Evolutionary conservation across 2,113 vertebrate genomes (phyloP).

Genomic region (Archilochus colubris): DNA sequence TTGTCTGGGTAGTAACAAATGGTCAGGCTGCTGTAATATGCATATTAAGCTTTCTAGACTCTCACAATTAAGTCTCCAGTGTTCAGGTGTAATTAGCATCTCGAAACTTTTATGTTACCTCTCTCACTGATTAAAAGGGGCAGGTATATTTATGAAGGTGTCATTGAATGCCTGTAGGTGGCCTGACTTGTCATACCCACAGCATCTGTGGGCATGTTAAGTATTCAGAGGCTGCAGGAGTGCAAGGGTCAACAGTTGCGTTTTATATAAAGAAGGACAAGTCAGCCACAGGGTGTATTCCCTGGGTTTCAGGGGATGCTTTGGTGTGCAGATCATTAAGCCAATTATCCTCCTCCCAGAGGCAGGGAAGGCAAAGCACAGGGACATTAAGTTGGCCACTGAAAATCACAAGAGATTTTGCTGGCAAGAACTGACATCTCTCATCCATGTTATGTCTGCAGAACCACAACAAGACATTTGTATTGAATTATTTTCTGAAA

Average conservation of each 20-base stretch:
- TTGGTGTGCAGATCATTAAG: neutral
- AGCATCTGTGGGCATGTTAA: neutral
- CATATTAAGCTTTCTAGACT: rapidly evolving
- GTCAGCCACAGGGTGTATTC: neutral
- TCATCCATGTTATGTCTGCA: rapidly evolving
- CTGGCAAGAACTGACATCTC: neutral
- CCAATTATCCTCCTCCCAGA: neutral
- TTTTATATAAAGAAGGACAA: neutral
- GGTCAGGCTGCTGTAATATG: neutral
- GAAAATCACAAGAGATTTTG: neutral
- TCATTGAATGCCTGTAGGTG: rapidly evolving
- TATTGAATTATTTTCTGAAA: neutral
- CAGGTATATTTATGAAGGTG: neutral
- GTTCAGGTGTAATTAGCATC: neutral
- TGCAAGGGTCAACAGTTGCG: neutral
- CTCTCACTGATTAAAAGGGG: neutral
- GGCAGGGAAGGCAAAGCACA: neutral
- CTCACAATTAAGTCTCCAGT: neutral
- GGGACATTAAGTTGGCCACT: neutral
- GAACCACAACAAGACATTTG: neutral
- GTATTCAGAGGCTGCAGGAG: neutral
- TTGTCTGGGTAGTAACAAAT: neutral
- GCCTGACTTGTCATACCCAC: rapidly evolving
- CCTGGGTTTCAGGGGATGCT: neutral
- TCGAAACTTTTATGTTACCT: neutral